Base-by-base conservation (phyloP, 2,888 invertebrate species). In the Amiota mariae region DNA sequence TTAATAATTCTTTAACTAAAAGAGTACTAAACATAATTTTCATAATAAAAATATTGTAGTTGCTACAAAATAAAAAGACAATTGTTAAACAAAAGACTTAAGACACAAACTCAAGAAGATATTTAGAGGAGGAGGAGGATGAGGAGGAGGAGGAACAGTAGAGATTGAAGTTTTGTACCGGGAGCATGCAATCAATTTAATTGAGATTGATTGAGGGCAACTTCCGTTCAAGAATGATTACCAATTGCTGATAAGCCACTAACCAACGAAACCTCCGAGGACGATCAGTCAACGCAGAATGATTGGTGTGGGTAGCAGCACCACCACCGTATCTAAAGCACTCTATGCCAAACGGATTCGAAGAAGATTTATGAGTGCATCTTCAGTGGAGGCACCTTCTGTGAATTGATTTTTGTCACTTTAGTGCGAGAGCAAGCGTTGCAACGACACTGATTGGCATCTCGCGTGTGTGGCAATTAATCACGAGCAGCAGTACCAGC, bases 371-470 rank as follows among this genome's bases (percentile, higher is more conserved):
- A 67, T 67, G 66, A 11, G 66, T 49, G 18, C 63, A 63, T 46
- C 24, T 63, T 46, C 46, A n/a, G 8, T n/a, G 54, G 13, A 54
- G 54, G 13, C 54, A 54, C 54, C 12, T n/a, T 54, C 84, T 73
- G 83, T 74, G 81, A 82, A 83, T 83, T 83, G 83, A 83, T 83
- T 83, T 85, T 82, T 83, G 82, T 81, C 85, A 82, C 82, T 84
- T 81, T 81, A 73, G 72, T 57, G 36, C 36, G 36, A 36, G 36
- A 2, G 6, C 36, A 36, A 36, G 73, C 36, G 36, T 36, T 6
- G 36, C 71, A 57, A 67, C 6, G n/a, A 54, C 54, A 73, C 9
- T 75, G 85, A 85, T 85, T 80, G 85, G 82, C 85, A 85, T 82
- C 82, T 77, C 61, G 18, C 61, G 20, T 12, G 61, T 61, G 61